A percentile compares a stretch with the other conserved stretches of the same genome.
These are phyloP conservation scores for Pristionchus mayeri DNA, from an alignment of 2,888 invertebrate genomes.

Conservation along the genomic window DNA sequence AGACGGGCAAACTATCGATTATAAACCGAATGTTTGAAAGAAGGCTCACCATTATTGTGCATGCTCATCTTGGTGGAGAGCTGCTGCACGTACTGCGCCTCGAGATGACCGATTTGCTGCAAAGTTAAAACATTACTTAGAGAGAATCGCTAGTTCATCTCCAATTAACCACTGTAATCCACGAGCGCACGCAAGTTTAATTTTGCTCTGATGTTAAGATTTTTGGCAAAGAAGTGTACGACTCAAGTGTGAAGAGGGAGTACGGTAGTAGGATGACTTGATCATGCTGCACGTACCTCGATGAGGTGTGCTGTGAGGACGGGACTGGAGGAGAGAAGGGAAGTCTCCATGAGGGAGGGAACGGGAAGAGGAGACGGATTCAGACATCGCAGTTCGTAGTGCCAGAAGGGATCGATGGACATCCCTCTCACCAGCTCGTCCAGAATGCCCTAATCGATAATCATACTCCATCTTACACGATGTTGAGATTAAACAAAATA, in stretches of 20 bases:
- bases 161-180: background rate
- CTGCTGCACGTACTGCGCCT: constrained; percentile 40
- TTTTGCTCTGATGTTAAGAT: too few relatives aligned
- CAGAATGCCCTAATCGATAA: constrained; percentile 31
- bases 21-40: background rate
- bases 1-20: background rate
- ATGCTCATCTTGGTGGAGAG: background rate
- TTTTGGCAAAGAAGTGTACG: too few relatives aligned
- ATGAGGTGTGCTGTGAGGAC: constrained; percentile 15
- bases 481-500: too few relatives aligned
- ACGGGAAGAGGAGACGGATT: background rate
- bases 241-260: background rate
- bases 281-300: constrained; percentile 3
- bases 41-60: background rate
- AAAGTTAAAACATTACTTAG: background rate
- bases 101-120: constrained; percentile 46
- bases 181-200: constrained; percentile 1
- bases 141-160: background rate
- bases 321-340: background rate
- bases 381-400: constrained; percentile 6
- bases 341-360: background rate
- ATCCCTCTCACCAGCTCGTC: constrained; percentile 38
- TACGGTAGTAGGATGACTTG: background rate
- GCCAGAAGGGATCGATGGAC: constrained; percentile 35
- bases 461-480: background rate